Evolutionary conservation across 2,888 invertebrate genomes (phyloP), one percentile per base, ranked within the genome.

Genomic region (Ryuthela nishihirai): DNA sequence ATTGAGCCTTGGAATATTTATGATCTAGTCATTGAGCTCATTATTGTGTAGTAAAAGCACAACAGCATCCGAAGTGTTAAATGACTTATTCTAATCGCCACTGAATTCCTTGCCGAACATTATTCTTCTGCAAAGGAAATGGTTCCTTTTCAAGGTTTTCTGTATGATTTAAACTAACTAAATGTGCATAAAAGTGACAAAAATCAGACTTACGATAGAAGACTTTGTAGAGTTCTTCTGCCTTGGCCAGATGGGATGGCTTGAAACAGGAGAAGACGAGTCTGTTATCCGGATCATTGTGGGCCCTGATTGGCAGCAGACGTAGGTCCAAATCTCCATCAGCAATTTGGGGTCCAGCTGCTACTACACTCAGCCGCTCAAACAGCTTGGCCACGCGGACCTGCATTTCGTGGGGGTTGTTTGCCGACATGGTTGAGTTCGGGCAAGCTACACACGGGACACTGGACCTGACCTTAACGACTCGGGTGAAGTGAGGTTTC

Each of bases 261-360:
- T 83, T 77, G 70, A 79, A 80, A 70, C 80, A 77, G 18, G 83
- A 82, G 77, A 83, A 85, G 12, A 82, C 76, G 62, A 82, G 78
- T 35, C 79, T 79, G 25, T 65, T 64, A 38, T 78, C 77, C 1
- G 83, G 83, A 2, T n/a, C n/a, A n/a, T n/a, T n/a, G n/a, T n/a
- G n/a, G 62, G 82, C 78, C 36, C 79, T 79, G 24, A 64, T 58
- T 36, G 78, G 77, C 0, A 82, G 83, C 41, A 85, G 17, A 15
- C 34, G 4, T 4, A 17, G 34, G 17, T 34, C 34, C n/a, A n/a
- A n/a, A n/a, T n/a, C n/a, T n/a, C n/a, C n/a, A 9, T 5, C n/a
- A 4, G 4, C 34, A 7, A 9, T 1, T 1, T 34, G 34, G 1
- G n/a, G 5, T 34, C 17, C 17, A 4, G n/a, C n/a, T 15, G 17